Conservation (phyloP, 2,888 invertebrate species). For the Rhagonycha lutea region DNA sequence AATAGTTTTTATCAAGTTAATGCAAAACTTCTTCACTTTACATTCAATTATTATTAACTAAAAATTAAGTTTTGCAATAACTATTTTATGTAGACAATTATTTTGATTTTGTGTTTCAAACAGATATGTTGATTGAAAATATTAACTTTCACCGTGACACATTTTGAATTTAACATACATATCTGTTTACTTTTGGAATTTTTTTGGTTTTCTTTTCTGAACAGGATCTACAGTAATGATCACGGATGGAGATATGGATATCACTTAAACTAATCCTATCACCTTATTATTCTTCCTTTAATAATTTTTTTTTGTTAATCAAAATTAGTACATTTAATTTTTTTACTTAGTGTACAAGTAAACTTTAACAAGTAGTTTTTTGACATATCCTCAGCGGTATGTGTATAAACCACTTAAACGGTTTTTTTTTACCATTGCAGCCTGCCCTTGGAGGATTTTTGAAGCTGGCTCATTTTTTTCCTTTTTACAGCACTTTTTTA, state of each 20-base stretch:
- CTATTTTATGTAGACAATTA: not conserved
- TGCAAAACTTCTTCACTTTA: not conserved
- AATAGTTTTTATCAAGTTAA: not conserved
- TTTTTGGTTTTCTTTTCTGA: conserved; percentile 18
- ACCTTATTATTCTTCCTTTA: conserved; percentile 29
- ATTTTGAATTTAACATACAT: not conserved
- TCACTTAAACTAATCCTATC: conserved; percentile 18
- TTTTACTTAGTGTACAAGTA: conserved; percentile 14
- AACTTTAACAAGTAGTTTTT: conserved; percentile 45
- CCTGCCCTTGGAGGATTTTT: conserved; percentile 53
- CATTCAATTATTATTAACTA: not conserved
- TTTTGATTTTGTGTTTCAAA: conserved; percentile 1
- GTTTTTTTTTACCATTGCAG: conserved; percentile 55
- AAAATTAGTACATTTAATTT: conserved; percentile 18
- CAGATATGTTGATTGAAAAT: conserved; percentile 4
- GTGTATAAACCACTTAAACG: conserved; percentile 48
- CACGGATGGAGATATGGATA: conserved; percentile 25
- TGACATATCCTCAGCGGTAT: conserved; percentile 56
- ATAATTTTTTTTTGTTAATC: conserved; percentile 19
- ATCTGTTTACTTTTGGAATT: conserved; percentile 7
- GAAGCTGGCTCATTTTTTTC: conserved; percentile 48
- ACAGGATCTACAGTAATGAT: conserved; percentile 20
- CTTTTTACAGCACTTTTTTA: conserved; percentile 47
- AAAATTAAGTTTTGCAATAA: not conserved
- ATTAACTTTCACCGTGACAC: no score